phyloP scores from a whole-genome alignment of 2,888 invertebrate genomes.

The Dusona sp. region DNA sequence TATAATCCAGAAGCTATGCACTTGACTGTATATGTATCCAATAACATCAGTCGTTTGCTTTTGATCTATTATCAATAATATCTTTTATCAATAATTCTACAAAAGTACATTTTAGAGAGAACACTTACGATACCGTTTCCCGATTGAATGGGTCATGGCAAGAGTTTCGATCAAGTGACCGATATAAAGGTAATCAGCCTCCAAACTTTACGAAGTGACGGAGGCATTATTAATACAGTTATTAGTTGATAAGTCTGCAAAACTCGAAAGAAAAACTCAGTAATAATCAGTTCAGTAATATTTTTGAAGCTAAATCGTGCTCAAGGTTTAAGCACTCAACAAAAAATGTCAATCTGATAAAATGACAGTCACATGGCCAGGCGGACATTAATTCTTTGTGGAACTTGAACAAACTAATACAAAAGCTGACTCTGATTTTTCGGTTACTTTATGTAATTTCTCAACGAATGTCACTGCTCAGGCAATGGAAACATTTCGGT shows the following conservation, averaged over 20 bases:
- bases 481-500: not conserved
- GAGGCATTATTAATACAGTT: not conserved
- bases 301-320: not conserved
- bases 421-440: not conserved
- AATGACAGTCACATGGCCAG: not conserved
- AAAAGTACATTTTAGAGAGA: not conserved
- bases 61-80: constrained; percentile 2
- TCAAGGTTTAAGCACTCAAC: not conserved
- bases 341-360: not conserved
- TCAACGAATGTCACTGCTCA: not conserved
- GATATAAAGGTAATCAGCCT: not conserved
- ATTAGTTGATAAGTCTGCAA: not conserved
- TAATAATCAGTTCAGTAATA: no score
- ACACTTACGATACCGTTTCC: not conserved
- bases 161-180: not conserved
- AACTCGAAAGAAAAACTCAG: not conserved
- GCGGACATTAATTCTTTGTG: not conserved
- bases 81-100: not conserved
- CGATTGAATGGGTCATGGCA: not conserved
- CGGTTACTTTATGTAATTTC: not conserved
- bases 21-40: not conserved
- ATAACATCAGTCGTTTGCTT: not conserved
- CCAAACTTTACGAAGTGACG: not conserved
- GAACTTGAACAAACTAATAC: not conserved
- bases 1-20: constrained; percentile 2